A percentile compares a stretch with the other conserved stretches of the same genome.
phyloP scores from a whole-genome alignment of 1,140 invertebrate genomes.

The Notospermus geniculatus region DNA sequence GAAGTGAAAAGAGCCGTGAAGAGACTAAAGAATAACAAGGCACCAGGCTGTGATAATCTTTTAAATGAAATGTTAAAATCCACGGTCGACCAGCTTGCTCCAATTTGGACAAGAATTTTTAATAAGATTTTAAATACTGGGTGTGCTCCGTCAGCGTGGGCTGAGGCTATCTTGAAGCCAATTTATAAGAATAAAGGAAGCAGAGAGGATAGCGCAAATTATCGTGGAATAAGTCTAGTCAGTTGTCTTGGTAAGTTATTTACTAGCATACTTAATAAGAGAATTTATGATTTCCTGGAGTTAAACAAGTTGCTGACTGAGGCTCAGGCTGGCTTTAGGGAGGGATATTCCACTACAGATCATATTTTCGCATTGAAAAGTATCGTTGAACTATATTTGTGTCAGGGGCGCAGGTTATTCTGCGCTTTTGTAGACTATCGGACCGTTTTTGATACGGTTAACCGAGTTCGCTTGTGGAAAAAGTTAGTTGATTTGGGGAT shows the following conservation, averaged over 20 bases:
- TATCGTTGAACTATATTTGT: neutral
- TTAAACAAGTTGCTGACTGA: neutral
- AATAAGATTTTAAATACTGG: no score
- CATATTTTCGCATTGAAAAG: neutral
- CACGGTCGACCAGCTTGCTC: no score
- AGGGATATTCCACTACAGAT: neutral
- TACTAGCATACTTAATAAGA: no score
- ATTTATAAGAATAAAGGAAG: neutral
- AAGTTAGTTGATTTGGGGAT: constrained; percentile 11
- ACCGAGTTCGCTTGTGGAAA: constrained; percentile 1
- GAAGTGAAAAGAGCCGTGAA: no score
- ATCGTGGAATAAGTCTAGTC: neutral
- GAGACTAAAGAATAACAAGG: no score
- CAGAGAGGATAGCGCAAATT: neutral
- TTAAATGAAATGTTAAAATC: no score
- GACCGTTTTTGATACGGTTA: neutral
- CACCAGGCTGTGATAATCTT: no score
- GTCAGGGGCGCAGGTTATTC: neutral
- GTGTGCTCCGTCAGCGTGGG: no score
- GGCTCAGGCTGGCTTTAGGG: neutral
- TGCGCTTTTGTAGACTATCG: neutral
- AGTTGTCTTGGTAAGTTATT: neutral
- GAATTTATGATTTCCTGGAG: no score
- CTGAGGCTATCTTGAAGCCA: no score
- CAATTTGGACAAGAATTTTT: no score